Percentiles rank a stretch among this genome's conserved stretches.
These are phyloP conservation scores for Henricia sp. DNA, from an alignment of 53 echinoderm and acorn worm genomes.

Conservation along the genomic window DNA sequence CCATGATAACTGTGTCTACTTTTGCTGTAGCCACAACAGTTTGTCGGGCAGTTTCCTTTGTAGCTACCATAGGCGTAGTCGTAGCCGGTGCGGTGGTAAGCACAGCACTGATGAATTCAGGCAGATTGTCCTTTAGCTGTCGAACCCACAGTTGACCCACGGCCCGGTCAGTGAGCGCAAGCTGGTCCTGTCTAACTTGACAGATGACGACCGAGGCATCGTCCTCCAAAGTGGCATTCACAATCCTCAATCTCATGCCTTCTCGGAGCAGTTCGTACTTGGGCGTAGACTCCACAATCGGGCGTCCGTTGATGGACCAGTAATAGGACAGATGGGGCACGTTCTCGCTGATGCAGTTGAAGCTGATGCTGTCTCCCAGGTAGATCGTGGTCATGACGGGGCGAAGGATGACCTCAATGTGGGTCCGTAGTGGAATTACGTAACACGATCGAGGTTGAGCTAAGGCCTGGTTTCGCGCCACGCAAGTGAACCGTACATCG, in stretches of 20 bases:
- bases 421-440: conserved; percentile 76
- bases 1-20: background rate
- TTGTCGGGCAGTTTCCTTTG: conserved; percentile 19
- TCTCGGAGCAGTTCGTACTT: conserved; percentile 53
- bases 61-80: conserved; percentile 13
- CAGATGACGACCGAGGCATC: conserved; percentile 77
- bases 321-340: conserved; percentile 70
- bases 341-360: conserved; percentile 73
- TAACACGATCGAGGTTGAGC: conserved; percentile 76
- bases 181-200: conserved; percentile 62
- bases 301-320: conserved; percentile 77
- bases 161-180: conserved; percentile 58
- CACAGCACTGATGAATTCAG: conserved; percentile 12
- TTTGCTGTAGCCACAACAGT: conserved; percentile 20
- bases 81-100: conserved; percentile 44
- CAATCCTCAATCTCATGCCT: conserved; percentile 66
- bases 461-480: conserved; percentile 73
- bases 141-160: conserved; percentile 77
- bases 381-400: conserved; percentile 69
- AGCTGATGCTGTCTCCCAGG: conserved; percentile 59
- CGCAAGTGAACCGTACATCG: conserved; percentile 77
- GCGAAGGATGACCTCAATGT: conserved; percentile 67
- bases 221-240: conserved; percentile 61
- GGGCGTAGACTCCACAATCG: conserved; percentile 55
- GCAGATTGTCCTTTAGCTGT: conserved; percentile 16